Evolutionary conservation across 1,140 invertebrate species (phyloP).

Genomic region (Anoplolepis gracilipes): DNA sequence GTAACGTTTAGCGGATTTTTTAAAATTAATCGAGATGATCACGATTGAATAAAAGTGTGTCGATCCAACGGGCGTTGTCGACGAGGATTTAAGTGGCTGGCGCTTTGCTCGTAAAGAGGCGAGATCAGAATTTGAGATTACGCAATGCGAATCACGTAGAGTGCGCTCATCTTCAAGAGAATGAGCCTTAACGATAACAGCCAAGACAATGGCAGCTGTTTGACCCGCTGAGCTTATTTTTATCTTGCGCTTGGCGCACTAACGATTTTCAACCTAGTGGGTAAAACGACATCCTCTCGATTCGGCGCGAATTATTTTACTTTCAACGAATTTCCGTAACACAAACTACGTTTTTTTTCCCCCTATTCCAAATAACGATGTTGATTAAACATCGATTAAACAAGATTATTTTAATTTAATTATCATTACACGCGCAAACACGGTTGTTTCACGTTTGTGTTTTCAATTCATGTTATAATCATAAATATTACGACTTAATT

Average conservation of each 20-base stretch:
- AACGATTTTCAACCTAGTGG: constrained; percentile 35
- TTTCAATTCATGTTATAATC: not conserved
- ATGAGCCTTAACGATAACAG: constrained; percentile 65
- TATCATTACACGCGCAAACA: not conserved
- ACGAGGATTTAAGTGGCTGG: constrained; percentile 4
- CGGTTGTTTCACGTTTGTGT: not conserved
- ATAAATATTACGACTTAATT: not conserved
- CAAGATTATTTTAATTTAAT: not conserved
- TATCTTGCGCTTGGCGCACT: constrained; percentile 15
- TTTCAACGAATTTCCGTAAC: not conserved
- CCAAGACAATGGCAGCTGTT: constrained; percentile 55
- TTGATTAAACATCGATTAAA: constrained; percentile 1
- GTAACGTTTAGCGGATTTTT: not conserved
- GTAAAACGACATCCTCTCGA: not conserved
- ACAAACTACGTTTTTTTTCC: not conserved
- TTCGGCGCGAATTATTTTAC: constrained; percentile 31
- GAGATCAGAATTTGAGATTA: constrained; percentile 28
- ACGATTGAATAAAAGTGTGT: constrained; percentile 2
- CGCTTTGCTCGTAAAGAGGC: not conserved
- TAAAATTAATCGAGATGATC: not conserved
- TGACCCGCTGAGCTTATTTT: constrained; percentile 52
- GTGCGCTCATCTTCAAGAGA: constrained; percentile 50
- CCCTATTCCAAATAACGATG: not conserved
- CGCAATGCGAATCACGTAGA: constrained; percentile 63
- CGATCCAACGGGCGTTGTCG: not conserved